phyloP scores from a whole-genome alignment of 2,888 invertebrate genomes.

The Lasius fuliginosus region DNA sequence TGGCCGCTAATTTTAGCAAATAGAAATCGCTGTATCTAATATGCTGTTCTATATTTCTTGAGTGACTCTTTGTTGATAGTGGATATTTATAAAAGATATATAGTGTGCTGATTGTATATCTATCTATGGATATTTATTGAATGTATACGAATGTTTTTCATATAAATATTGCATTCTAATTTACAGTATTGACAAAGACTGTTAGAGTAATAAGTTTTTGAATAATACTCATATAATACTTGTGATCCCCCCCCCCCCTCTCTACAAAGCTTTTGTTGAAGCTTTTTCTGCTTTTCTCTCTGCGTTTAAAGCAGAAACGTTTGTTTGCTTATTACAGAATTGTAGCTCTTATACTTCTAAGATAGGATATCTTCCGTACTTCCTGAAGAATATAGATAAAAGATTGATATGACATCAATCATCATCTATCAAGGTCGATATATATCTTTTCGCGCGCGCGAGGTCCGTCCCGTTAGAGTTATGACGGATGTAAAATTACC shows the following conservation, averaged over 20 bases:
- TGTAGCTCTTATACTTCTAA: not conserved
- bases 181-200: slow-evolving; percentile 51
- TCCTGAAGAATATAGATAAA: not conserved
- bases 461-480: not conserved
- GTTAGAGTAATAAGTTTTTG: slow-evolving; percentile 15
- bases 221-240: slow-evolving; percentile 7
- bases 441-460: slow-evolving; percentile 12
- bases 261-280: slow-evolving; percentile 1
- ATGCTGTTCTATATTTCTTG: slow-evolving; percentile 21
- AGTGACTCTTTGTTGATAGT: slow-evolving; percentile 11
- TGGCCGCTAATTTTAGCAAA: not conserved
- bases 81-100: slow-evolving; percentile 19
- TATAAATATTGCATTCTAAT: slow-evolving; percentile 37
- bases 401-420: not conserved
- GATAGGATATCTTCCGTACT: not conserved
- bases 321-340: not conserved
- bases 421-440: not conserved
- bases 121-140: slow-evolving; percentile 21
- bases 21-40: slow-evolving; percentile 19
- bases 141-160: slow-evolving; percentile 24
- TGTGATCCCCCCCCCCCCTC: not conserved
- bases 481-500: slow-evolving; percentile 10
- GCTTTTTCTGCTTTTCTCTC: no score
- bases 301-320: not conserved
- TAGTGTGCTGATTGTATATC: not conserved